Base-by-base conservation (phyloP, 1,140 invertebrate species). In the Elymnias hypermnestra region DNA sequence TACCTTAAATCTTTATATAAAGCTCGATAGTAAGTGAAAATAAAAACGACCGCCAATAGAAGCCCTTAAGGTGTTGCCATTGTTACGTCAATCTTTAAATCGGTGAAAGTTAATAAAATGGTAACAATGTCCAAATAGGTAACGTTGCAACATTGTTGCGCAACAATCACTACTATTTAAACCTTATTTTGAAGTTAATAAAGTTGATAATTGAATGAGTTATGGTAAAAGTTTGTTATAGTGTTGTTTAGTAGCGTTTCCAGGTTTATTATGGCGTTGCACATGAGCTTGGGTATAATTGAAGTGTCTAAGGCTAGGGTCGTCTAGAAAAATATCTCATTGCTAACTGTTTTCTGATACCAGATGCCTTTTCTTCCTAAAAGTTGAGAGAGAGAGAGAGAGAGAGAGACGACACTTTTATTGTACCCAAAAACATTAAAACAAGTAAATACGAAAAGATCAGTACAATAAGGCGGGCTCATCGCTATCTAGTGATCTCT, bases 71-170 rank as follows among this genome's bases (percentile, higher is more conserved):
- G 41, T 50, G 12, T 35, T 36, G 17, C 38, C 31, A 50, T 55
- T 50, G 46, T 55, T 55, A 50, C 46, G 46, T 55, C 46, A 50
- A 55, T 55, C 46, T 55, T 37, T 39, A 40, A 45, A 50, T 40
- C 48, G 33, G 53, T 55, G 53, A 55, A 55, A 55, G 53, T 38
- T 51, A 51, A 51, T 55, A 55, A 55, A 55, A 55, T 53, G 25
- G 46, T 55, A 54, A 54, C 52, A 49, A 36, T 40, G 36, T 33
- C 53, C 46, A 45, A 55, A 50, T 55, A 43, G 37, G 53, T 31
- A 38, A 25, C 19, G 26, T 49, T 49, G 35, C 52, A 54, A 49
- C 28, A 48, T 54, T 54, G 35, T 54, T 5, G 8, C n/a, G 10
- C 18, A 8, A 25, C 5, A 25, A 26, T 10, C 2, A 41, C 13